phyloP scores from a whole-genome alignment of 2,888 invertebrate species.

The Ormyrus labotus region DNA sequence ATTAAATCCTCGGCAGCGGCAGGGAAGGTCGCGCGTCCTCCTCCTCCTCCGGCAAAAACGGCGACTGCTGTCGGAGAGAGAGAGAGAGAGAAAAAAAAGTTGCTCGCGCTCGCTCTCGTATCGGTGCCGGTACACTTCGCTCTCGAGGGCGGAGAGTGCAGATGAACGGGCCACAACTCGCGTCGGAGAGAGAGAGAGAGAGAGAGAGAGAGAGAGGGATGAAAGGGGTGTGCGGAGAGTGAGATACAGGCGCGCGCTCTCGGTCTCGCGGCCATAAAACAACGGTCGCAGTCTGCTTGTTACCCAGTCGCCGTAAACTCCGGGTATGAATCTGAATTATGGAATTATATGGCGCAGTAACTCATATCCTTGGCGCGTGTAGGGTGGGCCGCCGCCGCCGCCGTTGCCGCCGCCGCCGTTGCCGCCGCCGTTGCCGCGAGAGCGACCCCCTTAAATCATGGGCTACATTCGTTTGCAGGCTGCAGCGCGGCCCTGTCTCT shows the following conservation, averaged over 20 bases:
- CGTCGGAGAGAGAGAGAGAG: constrained; percentile 24
- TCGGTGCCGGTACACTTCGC: background rate
- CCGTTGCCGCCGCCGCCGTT: background rate
- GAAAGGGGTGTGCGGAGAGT: background rate
- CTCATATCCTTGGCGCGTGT: constrained; percentile 68
- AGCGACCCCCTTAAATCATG: constrained; percentile 65
- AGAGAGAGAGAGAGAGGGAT: constrained; percentile 33
- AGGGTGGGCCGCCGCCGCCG: constrained; percentile 62
- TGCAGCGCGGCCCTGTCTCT: background rate
- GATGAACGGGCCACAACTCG: constrained; percentile 31
- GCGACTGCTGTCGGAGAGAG: background rate
- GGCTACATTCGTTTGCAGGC: constrained; percentile 65
- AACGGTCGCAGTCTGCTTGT: constrained; percentile 70
- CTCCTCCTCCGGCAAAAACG: background rate
- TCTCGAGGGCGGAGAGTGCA: constrained; percentile 45
- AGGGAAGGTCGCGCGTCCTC: background rate
- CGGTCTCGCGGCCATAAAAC: constrained; percentile 64
- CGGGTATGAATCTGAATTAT: constrained; percentile 71
- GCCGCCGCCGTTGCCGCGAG: background rate
- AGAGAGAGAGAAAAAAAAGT: background rate
- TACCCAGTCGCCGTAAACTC: constrained; percentile 70
- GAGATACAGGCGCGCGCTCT: constrained; percentile 8
- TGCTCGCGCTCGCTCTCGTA: background rate
- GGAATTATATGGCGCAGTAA: constrained; percentile 71
- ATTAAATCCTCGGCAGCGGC: constrained; percentile 48